Evolutionary conservation across 2,113 vertebrate species (phyloP).

Genomic region (human (Homo sapiens)): GRCh38 chr1:197159501-197160000

Average conservation of each 20-base stretch:
- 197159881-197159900: slow-evolving; percentile 96
- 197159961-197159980: slow-evolving; percentile 98
- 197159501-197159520: slow-evolving; percentile 97
- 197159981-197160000: slow-evolving; percentile 96
- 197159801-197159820: slow-evolving; percentile 85
- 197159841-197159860: slow-evolving; percentile 94
- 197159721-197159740: slow-evolving; percentile 86
- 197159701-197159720: slow-evolving; percentile 86
- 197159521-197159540: slow-evolving; percentile 92
- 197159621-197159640: slow-evolving; percentile 85
- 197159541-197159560: slow-evolving; percentile 89
- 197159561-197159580: slow-evolving; percentile 83
- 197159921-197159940: slow-evolving; percentile 98
- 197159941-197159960: slow-evolving; percentile 98
- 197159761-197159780: slow-evolving; percentile 83
- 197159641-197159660: slow-evolving; percentile 90
- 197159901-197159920: slow-evolving; percentile 96
- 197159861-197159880: slow-evolving; percentile 99
- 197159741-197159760: slow-evolving; percentile 84
- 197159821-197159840: slow-evolving; percentile 85
- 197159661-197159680: slow-evolving; percentile 88
- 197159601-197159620: slow-evolving; percentile 81
- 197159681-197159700: slow-evolving; percentile 82
- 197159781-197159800: slow-evolving; percentile 81
- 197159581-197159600: slow-evolving; percentile 82